phyloP scores from a whole-genome alignment of 1,140 invertebrate species.

The Tribolium madens region DNA sequence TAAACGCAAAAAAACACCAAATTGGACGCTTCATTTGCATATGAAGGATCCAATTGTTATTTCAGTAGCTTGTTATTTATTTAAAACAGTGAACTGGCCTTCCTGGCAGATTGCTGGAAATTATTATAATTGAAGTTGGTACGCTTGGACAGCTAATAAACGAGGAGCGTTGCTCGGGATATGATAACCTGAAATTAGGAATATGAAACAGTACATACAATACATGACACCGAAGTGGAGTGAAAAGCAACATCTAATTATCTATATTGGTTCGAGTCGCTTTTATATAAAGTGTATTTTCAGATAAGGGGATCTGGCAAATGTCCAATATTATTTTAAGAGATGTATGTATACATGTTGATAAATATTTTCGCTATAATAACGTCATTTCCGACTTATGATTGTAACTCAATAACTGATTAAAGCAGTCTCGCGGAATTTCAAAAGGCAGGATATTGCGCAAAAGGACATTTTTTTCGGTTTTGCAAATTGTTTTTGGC shows the following conservation, averaged over 20 bases:
- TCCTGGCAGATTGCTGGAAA: background rate
- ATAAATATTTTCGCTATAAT: slow-evolving; percentile 6
- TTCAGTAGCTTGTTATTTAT: background rate
- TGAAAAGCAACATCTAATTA: background rate
- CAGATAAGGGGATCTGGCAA: background rate
- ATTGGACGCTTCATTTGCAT: background rate
- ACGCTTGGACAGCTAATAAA: background rate
- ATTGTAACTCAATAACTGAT: slow-evolving; percentile 21
- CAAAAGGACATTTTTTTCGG: too few relatives aligned
- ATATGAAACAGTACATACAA: background rate
- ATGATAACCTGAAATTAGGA: background rate
- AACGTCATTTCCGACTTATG: background rate
- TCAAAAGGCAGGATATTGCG: too few relatives aligned
- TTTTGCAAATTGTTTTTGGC: background rate
- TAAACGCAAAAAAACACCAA: background rate
- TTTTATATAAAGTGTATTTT: background rate
- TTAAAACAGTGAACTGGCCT: background rate
- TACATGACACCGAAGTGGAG: background rate
- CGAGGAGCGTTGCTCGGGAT: background rate
- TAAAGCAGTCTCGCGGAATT: background rate
- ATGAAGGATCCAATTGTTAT: background rate
- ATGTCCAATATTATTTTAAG: background rate
- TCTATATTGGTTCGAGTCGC: background rate
- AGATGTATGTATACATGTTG: background rate
- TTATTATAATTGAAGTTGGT: background rate